Conservation (phyloP, 2,113 vertebrate genomes). For the Solea senegalensis region DNA sequence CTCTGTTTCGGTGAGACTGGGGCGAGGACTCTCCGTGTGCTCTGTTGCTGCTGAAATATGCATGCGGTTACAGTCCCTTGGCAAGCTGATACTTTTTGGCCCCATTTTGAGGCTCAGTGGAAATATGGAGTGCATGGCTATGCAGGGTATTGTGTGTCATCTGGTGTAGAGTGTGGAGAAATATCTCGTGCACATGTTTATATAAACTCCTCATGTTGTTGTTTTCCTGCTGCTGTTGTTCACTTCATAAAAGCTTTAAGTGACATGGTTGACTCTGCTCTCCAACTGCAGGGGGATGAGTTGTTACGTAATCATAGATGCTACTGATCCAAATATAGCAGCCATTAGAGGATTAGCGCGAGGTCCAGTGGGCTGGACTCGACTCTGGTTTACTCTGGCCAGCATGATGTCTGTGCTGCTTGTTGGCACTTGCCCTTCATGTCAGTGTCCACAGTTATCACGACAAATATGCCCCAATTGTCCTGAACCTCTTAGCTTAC, state of each 20-base stretch:
- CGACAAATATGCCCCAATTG: background rate
- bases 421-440: slow-evolving; percentile 37
- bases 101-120: slow-evolving; percentile 38
- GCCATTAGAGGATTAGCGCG: slow-evolving; percentile 79
- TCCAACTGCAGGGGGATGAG: slow-evolving; percentile 49
- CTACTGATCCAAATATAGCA: slow-evolving; percentile 80
- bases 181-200: background rate
- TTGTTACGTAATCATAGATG: slow-evolving; percentile 73
- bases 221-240: background rate
- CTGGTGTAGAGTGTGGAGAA: background rate
- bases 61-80: slow-evolving; percentile 33
- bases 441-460: slow-evolving; percentile 41
- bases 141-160: background rate
- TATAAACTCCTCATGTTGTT: background rate
- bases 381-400: slow-evolving; percentile 42
- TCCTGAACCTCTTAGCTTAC: slow-evolving; percentile 10
- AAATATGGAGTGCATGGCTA: background rate
- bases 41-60: slow-evolving; percentile 59
- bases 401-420: slow-evolving; percentile 57
- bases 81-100: slow-evolving; percentile 48
- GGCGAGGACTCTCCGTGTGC: slow-evolving; percentile 1
- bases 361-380: slow-evolving; percentile 56
- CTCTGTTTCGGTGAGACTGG: background rate
- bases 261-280: slow-evolving; percentile 25
- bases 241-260: slow-evolving; percentile 31